Percentiles rank a stretch among this genome's conserved stretches.
Conservation (phyloP, 2,113 vertebrate genomes). For the Genyomyrus donnyi region DNA sequence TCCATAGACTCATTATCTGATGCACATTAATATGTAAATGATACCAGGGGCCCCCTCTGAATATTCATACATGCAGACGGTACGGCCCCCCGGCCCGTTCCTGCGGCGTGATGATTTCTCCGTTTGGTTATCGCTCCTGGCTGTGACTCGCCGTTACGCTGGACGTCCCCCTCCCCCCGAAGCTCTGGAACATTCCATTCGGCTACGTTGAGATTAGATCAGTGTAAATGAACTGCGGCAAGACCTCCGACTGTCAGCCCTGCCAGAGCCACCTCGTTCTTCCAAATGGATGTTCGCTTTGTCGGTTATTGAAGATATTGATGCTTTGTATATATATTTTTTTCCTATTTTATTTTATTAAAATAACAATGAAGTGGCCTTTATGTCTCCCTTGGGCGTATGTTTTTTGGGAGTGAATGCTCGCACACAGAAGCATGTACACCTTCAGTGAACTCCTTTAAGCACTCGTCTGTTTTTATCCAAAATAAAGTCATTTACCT, state of each 20-base stretch:
- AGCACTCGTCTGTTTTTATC: background rate
- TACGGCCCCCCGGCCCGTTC: background rate
- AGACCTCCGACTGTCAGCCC: background rate
- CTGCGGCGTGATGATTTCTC: background rate
- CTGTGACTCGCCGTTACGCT: background rate
- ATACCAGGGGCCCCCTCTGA: background rate
- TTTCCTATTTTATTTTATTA: background rate
- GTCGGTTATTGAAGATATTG: background rate
- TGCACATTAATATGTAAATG: background rate
- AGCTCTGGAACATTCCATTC: background rate
- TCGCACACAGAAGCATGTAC: background rate
- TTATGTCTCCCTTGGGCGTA: background rate
- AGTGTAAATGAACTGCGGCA: background rate
- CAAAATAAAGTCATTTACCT: slow-evolving; percentile 30
- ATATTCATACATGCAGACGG: background rate
- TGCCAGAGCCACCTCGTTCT: background rate
- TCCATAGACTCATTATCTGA: background rate
- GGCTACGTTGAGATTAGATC: background rate
- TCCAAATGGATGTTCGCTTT: background rate
- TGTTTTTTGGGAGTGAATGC: background rate
- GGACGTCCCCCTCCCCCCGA: background rate
- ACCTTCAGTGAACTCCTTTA: background rate
- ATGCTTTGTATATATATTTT: background rate
- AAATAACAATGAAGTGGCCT: background rate
- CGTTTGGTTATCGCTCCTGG: background rate